These are phyloP conservation scores for Pardalotus punctatus DNA, from an alignment of 2,113 vertebrate genomes.

Conservation along the genomic window DNA sequence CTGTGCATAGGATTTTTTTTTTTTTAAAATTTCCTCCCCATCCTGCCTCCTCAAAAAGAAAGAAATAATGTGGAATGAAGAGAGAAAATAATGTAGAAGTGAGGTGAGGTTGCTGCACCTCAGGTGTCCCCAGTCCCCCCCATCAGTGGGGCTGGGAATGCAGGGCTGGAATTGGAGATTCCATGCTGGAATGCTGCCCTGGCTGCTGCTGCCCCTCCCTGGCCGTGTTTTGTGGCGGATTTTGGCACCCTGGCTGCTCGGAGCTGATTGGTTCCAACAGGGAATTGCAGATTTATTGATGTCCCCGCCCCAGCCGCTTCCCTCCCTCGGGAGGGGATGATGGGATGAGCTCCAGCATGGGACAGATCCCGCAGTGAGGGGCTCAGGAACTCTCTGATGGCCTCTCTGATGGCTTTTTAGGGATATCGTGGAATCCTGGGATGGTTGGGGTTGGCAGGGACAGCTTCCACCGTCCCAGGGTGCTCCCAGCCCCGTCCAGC, in stretches of 20 bases:
- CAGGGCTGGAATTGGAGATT: neutral
- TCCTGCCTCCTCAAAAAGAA: neutral
- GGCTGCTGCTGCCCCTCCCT: neutral
- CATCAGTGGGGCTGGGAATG: accelerated
- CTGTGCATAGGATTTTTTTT: accelerated
- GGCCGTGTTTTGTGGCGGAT: neutral
- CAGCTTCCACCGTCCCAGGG: accelerated
- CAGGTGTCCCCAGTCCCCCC: too few relatives aligned
- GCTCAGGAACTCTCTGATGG: too few relatives aligned
- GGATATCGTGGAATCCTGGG: accelerated
- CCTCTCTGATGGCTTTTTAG: neutral
- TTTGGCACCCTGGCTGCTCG: neutral
- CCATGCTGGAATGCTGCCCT: neutral
- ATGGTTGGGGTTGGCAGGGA: neutral
- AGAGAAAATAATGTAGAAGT: accelerated
- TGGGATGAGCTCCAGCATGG: neutral
- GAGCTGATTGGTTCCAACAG: neutral
- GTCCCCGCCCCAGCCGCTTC: neutral
- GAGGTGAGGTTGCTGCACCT: neutral
- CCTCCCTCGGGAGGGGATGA: neutral
- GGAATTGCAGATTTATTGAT: neutral
- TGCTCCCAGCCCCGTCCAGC: neutral
- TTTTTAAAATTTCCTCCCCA: neutral
- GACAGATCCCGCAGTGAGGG: too few relatives aligned
- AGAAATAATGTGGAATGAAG: too few relatives aligned